A percentile compares a stretch with the other conserved stretches of the same genome.
Conservation (phyloP, 2,113 vertebrate species). For the Gallinago paraguaiae region DNA sequence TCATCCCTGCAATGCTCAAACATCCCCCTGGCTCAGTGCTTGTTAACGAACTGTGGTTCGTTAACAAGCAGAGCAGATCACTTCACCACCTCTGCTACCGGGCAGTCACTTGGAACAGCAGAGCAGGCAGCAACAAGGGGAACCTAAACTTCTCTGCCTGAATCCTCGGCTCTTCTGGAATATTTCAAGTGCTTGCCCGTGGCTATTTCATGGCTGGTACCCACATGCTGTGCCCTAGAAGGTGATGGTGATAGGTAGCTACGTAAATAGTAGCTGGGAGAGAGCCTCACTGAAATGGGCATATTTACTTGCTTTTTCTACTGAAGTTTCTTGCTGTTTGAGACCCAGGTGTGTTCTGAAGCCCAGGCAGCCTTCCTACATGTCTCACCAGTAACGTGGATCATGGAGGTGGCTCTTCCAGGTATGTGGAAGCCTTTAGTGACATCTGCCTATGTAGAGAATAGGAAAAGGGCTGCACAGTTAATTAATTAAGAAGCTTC, state of each 20-base stretch:
- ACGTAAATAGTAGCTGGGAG: not conserved
- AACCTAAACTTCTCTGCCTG: not conserved
- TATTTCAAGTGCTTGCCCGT: not conserved
- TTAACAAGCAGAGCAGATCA: not conserved
- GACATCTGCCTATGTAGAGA: not conserved
- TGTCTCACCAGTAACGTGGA: not conserved
- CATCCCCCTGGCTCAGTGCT: not conserved
- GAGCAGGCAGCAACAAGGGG: not conserved
- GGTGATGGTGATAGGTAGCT: not conserved
- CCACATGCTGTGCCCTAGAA: not conserved
- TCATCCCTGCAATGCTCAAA: not conserved
- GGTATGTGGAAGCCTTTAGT: not conserved
- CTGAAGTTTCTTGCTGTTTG: not conserved
- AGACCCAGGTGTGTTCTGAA: not conserved
- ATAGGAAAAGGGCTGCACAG: not conserved
- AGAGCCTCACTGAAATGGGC: not conserved
- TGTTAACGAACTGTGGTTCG: not conserved
- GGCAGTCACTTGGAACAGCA: not conserved
- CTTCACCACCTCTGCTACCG: not conserved
- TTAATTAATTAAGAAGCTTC: not conserved
- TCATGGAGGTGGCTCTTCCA: not conserved
- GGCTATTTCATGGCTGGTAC: not conserved
- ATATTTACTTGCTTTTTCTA: not conserved
- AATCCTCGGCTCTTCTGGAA: not conserved
- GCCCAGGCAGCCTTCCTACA: not conserved